Base-by-base conservation (phyloP, 2,113 vertebrate species). In the Ariopsis seemanni region DNA sequence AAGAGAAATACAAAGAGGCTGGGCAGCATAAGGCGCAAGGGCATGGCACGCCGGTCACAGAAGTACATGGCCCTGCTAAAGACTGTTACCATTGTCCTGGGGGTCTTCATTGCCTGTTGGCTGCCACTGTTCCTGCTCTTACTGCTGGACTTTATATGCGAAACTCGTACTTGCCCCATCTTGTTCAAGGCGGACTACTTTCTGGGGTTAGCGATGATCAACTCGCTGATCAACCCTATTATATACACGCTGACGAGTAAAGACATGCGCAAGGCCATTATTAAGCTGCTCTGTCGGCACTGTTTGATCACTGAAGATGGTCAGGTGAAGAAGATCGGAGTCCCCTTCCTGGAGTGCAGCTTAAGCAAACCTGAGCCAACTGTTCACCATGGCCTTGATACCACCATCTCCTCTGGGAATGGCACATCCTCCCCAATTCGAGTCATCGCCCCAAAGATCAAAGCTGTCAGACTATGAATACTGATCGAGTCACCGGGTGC, bases 241-340 rank as follows among this genome's bases (percentile, higher is more conserved):
- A 97, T 98, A 92, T 98, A 98, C 90, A 97, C 97, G 0, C 92
- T 97, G 69, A 98, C 96, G 85, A 97, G 95, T 91, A 94, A 93
- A 71, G 97, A 98, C 94, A 96, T 98, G 93, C 94, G 97, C 58
- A 91, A 94, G 7, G 97, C 95, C 48, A 96, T 98, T 34, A 90
- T 97, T 62, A 93, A 93, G 48, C 94, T 98, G 22, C 78, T 97
- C 62, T 97, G 95, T 91, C 95, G 93, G 60, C 92, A 94, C 0
- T 96, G 96, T 75, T 89, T 94, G 86, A 95, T 92, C 81, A 92
- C 93, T 63, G 82, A 83, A 87, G 93, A 92, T 2, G 95, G 92
- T 30, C 86, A 93, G 84, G 91, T 94, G 65, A 94, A 94, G 58
- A 95, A 91, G 87, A 94, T 96, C 1, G 95, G 96, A 11, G 91